Conservation (phyloP, 2,113 vertebrate genomes). For the Speoplatyrhinus poulsoni region DNA sequence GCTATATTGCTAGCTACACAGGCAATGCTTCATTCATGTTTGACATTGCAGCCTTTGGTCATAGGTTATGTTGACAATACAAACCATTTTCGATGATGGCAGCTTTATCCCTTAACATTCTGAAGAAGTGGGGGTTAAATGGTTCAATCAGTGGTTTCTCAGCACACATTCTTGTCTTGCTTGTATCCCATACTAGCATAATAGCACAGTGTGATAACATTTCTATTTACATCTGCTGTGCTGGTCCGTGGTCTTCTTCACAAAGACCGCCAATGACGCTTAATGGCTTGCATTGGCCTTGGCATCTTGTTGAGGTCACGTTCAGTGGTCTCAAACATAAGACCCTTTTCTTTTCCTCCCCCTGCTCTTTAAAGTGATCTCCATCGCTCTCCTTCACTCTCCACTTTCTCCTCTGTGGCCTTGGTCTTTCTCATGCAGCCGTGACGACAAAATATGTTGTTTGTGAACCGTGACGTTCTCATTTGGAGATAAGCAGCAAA, state of each 20-base stretch:
- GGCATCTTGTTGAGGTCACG: constrained; percentile 40
- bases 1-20: too few species aligned
- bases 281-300: constrained; percentile 26
- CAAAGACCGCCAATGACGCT: constrained; percentile 30
- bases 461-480: background rate
- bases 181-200: constrained; percentile 14
- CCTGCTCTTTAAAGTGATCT: background rate
- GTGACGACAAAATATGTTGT: background rate
- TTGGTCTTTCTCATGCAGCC: constrained; percentile 2
- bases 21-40: too few species aligned
- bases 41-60: too few species aligned
- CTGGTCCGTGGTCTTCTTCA: constrained; percentile 33
- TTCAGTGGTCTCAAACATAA: constrained; percentile 32
- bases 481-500: constrained; percentile 2
- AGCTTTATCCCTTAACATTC: background rate
- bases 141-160: constrained; percentile 17
- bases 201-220: constrained; percentile 3
- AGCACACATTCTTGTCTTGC: constrained; percentile 11
- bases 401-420: too few species aligned
- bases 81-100: too few species aligned
- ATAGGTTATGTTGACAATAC: too few species aligned
- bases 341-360: constrained; percentile 23
- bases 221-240: constrained; percentile 25
- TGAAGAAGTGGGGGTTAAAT: background rate
- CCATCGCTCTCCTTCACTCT: background rate